These are phyloP conservation scores for Hypsopygia costalis DNA, from an alignment of 2,888 invertebrate species.

Conservation along the genomic window DNA sequence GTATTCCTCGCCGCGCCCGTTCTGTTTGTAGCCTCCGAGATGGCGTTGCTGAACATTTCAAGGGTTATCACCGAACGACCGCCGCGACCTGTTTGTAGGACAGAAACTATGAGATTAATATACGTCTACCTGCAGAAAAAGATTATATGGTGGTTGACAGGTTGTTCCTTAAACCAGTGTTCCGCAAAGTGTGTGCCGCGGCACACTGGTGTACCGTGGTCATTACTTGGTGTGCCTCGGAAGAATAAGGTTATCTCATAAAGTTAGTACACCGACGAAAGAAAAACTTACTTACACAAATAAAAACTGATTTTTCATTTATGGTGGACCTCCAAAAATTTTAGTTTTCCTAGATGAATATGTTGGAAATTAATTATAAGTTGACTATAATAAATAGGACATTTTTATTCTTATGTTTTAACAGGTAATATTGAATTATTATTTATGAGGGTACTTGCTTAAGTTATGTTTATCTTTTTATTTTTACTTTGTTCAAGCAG, in stretches of 20 bases:
- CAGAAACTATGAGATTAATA: too few species aligned
- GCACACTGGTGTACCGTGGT: too few species aligned
- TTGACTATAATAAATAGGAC: conserved; percentile 3
- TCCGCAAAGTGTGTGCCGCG: too few species aligned
- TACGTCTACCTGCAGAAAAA: too few species aligned
- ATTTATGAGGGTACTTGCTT: not conserved
- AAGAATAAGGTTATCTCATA: too few species aligned
- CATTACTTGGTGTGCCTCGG: too few species aligned
- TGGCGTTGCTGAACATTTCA: conserved; percentile 90
- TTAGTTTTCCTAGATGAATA: conserved; percentile 67
- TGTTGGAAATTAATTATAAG: conserved; percentile 18
- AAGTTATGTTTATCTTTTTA: not conserved
- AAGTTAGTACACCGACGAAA: too few species aligned
- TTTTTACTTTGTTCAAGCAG: conserved; percentile 15
- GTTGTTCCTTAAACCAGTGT: too few species aligned
- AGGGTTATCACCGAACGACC: conserved; percentile 81
- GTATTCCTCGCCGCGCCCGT: conserved; percentile 29
- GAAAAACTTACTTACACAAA: too few species aligned
- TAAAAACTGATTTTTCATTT: too few species aligned
- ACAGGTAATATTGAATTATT: conserved; percentile 6
- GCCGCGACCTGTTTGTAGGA: conserved; percentile 22
- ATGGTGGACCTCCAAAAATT: too few species aligned
- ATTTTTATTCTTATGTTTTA: conserved; percentile 7
- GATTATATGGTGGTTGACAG: too few species aligned
- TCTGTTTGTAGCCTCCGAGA: conserved; percentile 82